A percentile compares a stretch with the other conserved stretches of the same genome.
Conservation (phyloP, 2,113 vertebrate species). For the Glaucidium brasilianum region DNA sequence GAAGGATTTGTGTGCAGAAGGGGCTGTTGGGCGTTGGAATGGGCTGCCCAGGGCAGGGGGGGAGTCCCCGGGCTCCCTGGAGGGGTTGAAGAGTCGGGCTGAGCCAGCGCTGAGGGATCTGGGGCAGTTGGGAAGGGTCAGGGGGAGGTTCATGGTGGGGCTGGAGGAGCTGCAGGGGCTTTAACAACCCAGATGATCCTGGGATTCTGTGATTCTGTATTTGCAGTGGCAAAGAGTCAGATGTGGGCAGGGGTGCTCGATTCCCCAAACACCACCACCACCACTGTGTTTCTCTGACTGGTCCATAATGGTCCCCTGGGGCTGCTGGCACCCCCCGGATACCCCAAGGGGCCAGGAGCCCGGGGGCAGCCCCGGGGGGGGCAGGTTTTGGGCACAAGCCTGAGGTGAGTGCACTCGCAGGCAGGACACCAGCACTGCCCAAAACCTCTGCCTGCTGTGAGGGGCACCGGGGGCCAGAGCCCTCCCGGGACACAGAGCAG, state of each 20-base stretch:
- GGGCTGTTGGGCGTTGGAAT: too few species aligned
- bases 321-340: background rate
- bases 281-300: background rate
- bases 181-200: too few species aligned
- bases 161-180: too few species aligned
- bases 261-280: background rate
- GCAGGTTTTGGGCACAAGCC: background rate
- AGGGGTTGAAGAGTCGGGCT: too few species aligned
- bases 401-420: rapidly evolving
- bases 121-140: too few species aligned
- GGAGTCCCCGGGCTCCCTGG: too few species aligned
- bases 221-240: background rate
- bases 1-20: too few species aligned
- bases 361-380: background rate
- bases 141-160: too few species aligned
- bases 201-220: too few species aligned
- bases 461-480: rapidly evolving
- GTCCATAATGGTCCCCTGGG: background rate
- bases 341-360: rapidly evolving
- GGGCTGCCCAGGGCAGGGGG: too few species aligned
- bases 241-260: background rate
- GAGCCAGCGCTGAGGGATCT: too few species aligned
- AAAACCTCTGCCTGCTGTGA: background rate
- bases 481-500: rapidly evolving
- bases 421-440: background rate